phyloP scores from a whole-genome alignment of 2,888 invertebrate genomes.

The Aspidiotus destructor region DNA sequence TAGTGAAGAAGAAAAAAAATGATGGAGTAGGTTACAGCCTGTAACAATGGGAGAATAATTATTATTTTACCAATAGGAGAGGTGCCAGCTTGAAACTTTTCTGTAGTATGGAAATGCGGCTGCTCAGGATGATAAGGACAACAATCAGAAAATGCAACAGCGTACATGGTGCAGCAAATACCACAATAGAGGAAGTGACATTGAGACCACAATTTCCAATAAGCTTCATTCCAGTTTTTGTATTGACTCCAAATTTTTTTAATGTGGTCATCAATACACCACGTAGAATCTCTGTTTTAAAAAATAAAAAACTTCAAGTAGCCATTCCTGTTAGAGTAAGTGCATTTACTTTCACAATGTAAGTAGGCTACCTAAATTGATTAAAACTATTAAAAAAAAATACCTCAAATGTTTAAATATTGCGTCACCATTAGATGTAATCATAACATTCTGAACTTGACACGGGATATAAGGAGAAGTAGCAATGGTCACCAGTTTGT shows the following conservation, averaged over 20 bases:
- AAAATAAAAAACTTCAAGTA: too few relatives aligned
- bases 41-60: background rate
- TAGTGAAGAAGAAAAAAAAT: background rate
- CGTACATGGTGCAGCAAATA: slow-evolving; percentile 66
- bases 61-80: slow-evolving; percentile 56
- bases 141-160: slow-evolving; percentile 52
- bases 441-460: slow-evolving; percentile 28
- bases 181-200: slow-evolving; percentile 77
- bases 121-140: slow-evolving; percentile 70
- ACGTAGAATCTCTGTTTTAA: slow-evolving; percentile 54
- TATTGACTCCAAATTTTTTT: slow-evolving; percentile 63
- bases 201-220: slow-evolving; percentile 89
- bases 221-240: slow-evolving; percentile 81
- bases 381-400: background rate
- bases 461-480: slow-evolving; percentile 25
- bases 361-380: too few relatives aligned
- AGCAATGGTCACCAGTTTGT: slow-evolving; percentile 22
- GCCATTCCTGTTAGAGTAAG: background rate
- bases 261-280: slow-evolving; percentile 75
- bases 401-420: slow-evolving; percentile 28
- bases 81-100: slow-evolving; percentile 54
- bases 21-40: background rate
- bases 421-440: slow-evolving; percentile 26
- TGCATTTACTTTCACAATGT: background rate
- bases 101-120: slow-evolving; percentile 64